phyloP scores from a whole-genome alignment of 1,140 invertebrate species.

The Ceratina australensis region DNA sequence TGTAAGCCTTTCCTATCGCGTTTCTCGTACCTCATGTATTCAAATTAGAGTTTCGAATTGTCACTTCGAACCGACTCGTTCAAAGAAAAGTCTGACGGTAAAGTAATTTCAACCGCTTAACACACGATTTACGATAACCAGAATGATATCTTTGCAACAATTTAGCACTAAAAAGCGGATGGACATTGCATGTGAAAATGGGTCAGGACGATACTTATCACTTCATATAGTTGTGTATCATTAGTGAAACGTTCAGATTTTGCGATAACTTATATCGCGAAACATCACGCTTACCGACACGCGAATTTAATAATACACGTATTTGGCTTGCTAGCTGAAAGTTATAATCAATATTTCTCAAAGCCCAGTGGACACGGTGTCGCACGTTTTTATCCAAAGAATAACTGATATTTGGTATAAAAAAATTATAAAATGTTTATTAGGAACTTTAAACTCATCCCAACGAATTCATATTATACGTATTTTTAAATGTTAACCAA shows the following conservation, averaged over 20 bases:
- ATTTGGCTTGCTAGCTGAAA: not conserved
- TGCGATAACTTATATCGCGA: not conserved
- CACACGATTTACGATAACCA: not conserved
- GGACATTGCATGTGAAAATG: not conserved
- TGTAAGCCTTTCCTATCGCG: too few species aligned
- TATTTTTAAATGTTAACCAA: not conserved
- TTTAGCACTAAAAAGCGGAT: not conserved
- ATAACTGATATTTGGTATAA: not conserved
- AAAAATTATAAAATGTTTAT: too few species aligned
- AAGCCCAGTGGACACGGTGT: not conserved
- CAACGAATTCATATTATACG: not conserved
- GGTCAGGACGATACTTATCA: not conserved
- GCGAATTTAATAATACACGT: not conserved
- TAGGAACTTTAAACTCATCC: too few species aligned
- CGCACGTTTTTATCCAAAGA: not conserved
- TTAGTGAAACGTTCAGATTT: not conserved
- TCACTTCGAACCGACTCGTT: not conserved
- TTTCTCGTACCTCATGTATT: too few species aligned
- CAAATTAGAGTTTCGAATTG: not conserved
- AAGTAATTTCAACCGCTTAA: not conserved
- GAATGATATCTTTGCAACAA: not conserved
- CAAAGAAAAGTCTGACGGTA: not conserved
- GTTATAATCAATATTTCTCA: conserved; percentile 2
- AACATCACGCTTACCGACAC: not conserved
- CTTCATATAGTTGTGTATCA: conserved; percentile 1